A percentile compares a stretch with the other conserved stretches of the same genome.
These are phyloP conservation scores for Peromyscus attwateri DNA, from an alignment of 2,797 vertebrate species.

Conservation along the genomic window DNA sequence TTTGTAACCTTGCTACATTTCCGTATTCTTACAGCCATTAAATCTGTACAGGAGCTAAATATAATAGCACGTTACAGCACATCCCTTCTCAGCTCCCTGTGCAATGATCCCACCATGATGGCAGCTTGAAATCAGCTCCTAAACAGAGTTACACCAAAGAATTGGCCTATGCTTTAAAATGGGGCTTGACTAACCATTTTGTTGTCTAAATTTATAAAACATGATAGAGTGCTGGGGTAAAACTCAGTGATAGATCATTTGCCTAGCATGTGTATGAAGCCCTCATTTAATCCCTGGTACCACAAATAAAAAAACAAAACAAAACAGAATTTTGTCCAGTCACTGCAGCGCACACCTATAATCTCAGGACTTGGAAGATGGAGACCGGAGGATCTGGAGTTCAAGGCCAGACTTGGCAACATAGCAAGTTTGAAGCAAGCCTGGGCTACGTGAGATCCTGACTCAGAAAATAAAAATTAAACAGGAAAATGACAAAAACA, in stretches of 20 bases:
- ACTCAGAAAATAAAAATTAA: background rate
- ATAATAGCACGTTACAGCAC: no score
- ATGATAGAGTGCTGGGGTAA: background rate
- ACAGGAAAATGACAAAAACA: background rate
- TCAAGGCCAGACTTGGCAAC: background rate
- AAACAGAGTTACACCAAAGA: background rate
- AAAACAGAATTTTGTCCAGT: background rate
- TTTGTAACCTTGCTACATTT: background rate
- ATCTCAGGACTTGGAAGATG: background rate
- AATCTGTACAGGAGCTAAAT: background rate
- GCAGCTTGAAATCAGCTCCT: background rate
- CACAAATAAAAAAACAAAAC: background rate
- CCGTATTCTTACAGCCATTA: background rate
- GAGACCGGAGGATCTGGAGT: background rate
- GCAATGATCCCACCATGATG: background rate
- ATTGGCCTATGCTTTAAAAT: background rate
- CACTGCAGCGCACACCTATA: background rate
- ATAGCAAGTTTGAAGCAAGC: background rate
- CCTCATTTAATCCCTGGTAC: background rate
- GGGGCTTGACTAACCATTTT: background rate
- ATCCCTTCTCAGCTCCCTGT: background rate
- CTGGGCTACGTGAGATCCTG: background rate
- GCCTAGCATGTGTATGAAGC: background rate
- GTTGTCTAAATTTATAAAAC: background rate
- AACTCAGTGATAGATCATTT: background rate